These are phyloP conservation scores for Drosophila micromelanica DNA, from an alignment of 1,140 invertebrate genomes.

Conservation along the genomic window DNA sequence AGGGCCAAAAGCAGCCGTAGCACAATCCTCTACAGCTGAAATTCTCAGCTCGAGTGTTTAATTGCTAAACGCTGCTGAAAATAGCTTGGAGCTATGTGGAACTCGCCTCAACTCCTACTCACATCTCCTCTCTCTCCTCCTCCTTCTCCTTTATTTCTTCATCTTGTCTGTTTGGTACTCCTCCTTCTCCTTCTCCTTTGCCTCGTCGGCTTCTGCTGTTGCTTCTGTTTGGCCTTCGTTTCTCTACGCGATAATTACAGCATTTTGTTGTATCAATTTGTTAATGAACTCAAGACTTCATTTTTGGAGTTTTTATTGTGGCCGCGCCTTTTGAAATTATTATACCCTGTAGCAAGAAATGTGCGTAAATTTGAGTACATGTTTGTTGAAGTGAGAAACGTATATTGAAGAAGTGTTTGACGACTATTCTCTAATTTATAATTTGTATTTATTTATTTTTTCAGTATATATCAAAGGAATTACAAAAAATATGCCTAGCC, in stretches of 20 bases:
- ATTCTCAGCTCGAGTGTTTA: slow-evolving; percentile 71
- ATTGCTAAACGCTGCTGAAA: slow-evolving; percentile 76
- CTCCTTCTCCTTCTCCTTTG: slow-evolving; percentile 1
- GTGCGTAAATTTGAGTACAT: neutral
- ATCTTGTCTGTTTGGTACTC: neutral
- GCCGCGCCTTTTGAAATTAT: slow-evolving; percentile 42
- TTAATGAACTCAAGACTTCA: slow-evolving; percentile 71
- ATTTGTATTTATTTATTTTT: too few relatives aligned
- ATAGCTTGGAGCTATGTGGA: slow-evolving; percentile 72
- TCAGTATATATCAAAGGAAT: too few relatives aligned
- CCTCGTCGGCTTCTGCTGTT: slow-evolving; percentile 8
- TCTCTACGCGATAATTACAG: slow-evolving; percentile 73
- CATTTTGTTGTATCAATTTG: slow-evolving; percentile 81
- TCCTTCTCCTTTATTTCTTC: slow-evolving; percentile 12
- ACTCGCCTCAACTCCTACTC: slow-evolving; percentile 15
- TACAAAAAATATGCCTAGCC: too few relatives aligned
- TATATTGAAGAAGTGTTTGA: too few relatives aligned
- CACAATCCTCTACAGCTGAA: slow-evolving; percentile 26
- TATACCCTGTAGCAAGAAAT: slow-evolving; percentile 17
- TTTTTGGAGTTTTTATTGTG: slow-evolving; percentile 44
- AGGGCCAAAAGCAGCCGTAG: slow-evolving; percentile 7
- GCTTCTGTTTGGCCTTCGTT: slow-evolving; percentile 51
- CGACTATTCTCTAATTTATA: too few relatives aligned
- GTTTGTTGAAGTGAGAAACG: too few relatives aligned
- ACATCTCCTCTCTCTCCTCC: neutral